A percentile compares a stretch with the other conserved stretches of the same genome.
phyloP scores from a whole-genome alignment of 2,888 invertebrate species.

The Pediacus dermestoides region DNA sequence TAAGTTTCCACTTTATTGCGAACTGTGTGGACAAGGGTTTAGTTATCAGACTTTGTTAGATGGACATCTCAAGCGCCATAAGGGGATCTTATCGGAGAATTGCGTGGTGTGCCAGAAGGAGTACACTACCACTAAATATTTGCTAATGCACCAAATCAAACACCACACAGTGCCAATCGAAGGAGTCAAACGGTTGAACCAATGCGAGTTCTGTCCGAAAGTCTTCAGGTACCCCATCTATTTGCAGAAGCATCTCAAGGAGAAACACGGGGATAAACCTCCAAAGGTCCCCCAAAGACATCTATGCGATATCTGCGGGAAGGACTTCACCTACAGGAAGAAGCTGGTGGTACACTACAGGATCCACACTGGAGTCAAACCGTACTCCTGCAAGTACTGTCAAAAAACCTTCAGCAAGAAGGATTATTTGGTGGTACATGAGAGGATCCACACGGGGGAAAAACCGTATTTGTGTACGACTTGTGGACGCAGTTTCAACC shows the following conservation, averaged over 20 bases:
- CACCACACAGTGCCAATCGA: conserved; percentile 42
- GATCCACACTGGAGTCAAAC: conserved; percentile 43
- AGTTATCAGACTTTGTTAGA: no score
- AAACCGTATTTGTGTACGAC: conserved; percentile 60
- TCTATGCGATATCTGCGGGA: conserved; percentile 44
- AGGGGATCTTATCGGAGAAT: no score
- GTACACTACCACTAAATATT: no score
- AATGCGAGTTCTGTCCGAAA: conserved; percentile 40
- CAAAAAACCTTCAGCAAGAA: conserved; percentile 42
- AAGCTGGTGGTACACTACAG: no score
- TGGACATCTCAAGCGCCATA: no score
- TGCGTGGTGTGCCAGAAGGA: no score
- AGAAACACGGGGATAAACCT: conserved; percentile 38
- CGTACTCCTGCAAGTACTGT: conserved; percentile 41
- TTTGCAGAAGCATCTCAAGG: conserved; percentile 49
- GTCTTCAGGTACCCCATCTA: conserved; percentile 36
- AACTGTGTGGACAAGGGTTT: no score
- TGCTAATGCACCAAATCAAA: conserved; percentile 36
- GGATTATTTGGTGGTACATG: conserved; percentile 56
- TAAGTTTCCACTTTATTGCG: no score
- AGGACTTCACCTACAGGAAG: conserved; percentile 42
- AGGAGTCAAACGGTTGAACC: conserved; percentile 47
- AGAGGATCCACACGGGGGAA: conserved; percentile 61
- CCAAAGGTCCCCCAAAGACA: conserved; percentile 36
- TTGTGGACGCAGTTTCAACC: conserved; percentile 62